Base-by-base conservation (phyloP, 2,888 invertebrate species). In the Protodeltote pygarga region DNA sequence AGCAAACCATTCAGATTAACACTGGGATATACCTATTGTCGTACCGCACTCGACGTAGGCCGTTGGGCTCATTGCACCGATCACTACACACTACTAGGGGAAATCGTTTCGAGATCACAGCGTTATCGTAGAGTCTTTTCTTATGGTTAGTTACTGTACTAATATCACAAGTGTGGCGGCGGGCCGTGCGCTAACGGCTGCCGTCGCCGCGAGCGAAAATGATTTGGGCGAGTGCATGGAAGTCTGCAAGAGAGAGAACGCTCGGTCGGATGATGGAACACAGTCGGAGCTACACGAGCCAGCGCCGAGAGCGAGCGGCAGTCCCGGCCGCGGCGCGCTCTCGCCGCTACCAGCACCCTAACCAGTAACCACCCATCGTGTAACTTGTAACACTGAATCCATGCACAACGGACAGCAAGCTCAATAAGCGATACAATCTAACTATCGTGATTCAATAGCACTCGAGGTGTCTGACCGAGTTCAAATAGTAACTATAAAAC, bases 221-320 rank as follows among this genome's bases (percentile, higher is more conserved):
- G 92, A 94, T 93, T 93, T 93, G 93, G 93, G 95, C 94, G 93
- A 95, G 94, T 91, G 94, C 93, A 93, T 94, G 94, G 94, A 95
- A 95, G 95, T 95, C 95, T 95, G 95, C 93, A 95, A 95, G 93
- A 88, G 84, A 91, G 84, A 89, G 77, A 89, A 84, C 76, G 79
- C 83, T 79, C 77, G 77, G 78, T 83, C 82, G 79, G 81, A 77
- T 76, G 72, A 78, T 71, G 69, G 70, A 68, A 65, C 65, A 53
- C 49, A 71, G 58, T 65, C 51, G 52, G 44, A 47, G 52, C 51
- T 44, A 59, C 47, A 42, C 21, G 20, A 13, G 3, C 35, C 38
- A 27, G 13, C 33, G 35, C 37, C 21, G 32, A 33, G 45, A 44
- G 35, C 50, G 45, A 53, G 21, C 16, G 9, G n/a, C 20, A 23